Conservation (phyloP, 2,888 invertebrate species). For the Latheticus oryzae region DNA sequence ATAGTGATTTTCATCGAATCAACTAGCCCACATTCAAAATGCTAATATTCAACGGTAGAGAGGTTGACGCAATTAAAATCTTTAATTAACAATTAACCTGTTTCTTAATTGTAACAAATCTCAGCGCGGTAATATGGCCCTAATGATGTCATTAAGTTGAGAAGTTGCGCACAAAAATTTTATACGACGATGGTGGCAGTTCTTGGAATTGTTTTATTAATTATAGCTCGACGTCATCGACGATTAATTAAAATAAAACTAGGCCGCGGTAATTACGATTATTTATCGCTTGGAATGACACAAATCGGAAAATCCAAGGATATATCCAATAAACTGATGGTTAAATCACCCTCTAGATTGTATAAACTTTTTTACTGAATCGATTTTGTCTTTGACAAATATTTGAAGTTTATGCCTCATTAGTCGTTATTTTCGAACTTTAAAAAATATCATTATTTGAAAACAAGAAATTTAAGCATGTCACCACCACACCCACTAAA, state of each 20-base stretch:
- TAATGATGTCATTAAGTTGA: slow-evolving; percentile 32
- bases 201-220: slow-evolving; percentile 34
- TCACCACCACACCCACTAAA: no score
- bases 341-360: no score
- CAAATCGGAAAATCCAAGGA: no score
- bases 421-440: no score
- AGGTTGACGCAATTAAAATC: slow-evolving; percentile 47
- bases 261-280: slow-evolving; percentile 28
- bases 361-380: no score
- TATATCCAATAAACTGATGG: no score
- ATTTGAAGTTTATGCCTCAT: slow-evolving; percentile 29
- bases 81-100: slow-evolving; percentile 55
- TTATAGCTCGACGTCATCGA: slow-evolving; percentile 10
- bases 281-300: slow-evolving; percentile 24
- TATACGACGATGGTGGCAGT: no score
- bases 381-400: slow-evolving; percentile 28
- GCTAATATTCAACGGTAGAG: slow-evolving; percentile 25
- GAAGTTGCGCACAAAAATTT: slow-evolving; percentile 16
- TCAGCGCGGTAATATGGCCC: slow-evolving; percentile 41
- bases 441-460: no score
- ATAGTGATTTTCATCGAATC: slow-evolving; percentile 59
- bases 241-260: slow-evolving; percentile 35
- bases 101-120: slow-evolving; percentile 54
- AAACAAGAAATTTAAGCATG: no score
- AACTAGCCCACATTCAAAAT: slow-evolving; percentile 31